Conservation (phyloP, 2,113 vertebrate species). For the Leptodactylus fuscus region DNA sequence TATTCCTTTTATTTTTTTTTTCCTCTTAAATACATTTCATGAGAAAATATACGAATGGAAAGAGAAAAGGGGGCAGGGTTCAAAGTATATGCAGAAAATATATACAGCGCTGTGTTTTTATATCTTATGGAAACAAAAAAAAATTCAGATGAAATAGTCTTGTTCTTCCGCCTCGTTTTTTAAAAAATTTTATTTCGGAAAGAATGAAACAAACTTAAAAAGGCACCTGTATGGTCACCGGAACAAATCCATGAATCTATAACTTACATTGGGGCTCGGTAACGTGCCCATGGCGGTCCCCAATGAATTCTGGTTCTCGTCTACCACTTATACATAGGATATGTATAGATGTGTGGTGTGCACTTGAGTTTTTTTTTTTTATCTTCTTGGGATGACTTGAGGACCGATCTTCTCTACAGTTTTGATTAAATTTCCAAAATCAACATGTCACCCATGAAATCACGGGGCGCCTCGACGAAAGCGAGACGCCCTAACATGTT, state of each 20-base stretch:
- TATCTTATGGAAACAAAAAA: conserved; percentile 21
- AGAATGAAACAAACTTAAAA: conserved; percentile 8
- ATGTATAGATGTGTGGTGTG: not conserved
- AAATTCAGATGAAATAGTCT: conserved; percentile 17
- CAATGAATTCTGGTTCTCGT: conserved; percentile 18
- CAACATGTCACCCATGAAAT: not conserved
- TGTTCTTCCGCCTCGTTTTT: conserved; percentile 48
- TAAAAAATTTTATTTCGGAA: not conserved
- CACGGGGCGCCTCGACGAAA: not conserved
- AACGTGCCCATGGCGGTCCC: not conserved
- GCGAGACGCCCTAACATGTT: not conserved
- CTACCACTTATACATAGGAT: conserved; percentile 18
- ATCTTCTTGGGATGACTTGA: not conserved
- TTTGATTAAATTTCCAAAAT: not conserved
- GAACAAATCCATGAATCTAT: conserved; percentile 20
- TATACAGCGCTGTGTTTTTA: conserved; percentile 42
- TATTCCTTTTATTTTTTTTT: conserved; percentile 46
- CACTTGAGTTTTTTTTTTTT: not conserved
- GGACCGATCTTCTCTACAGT: not conserved
- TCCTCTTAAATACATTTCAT: conserved; percentile 57
- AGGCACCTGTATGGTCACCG: conserved; percentile 26
- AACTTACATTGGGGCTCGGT: not conserved
- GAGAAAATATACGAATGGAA: conserved; percentile 35
- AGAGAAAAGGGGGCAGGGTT: not conserved
- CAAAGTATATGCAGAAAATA: conserved; percentile 50